Conservation (phyloP, 2,888 invertebrate species). For the Cheilosia soror region DNA sequence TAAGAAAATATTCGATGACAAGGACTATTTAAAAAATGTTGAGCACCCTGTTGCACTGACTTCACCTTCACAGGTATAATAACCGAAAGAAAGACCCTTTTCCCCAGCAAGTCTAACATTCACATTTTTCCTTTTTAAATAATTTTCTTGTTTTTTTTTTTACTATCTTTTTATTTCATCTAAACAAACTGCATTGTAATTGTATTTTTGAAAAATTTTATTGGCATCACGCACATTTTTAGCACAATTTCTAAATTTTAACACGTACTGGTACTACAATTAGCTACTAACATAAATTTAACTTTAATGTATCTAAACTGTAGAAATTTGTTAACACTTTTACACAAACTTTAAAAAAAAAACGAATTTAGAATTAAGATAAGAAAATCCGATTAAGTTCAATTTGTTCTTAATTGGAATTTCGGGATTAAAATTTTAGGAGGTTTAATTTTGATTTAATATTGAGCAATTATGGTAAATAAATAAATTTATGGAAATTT, state of each 20-base stretch:
- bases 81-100: conserved; percentile 42
- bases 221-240: conserved; percentile 58
- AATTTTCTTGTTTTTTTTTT: conserved; percentile 6
- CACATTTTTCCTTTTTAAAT: conserved; percentile 4
- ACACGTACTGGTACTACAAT: conserved; percentile 25
- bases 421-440: neutral
- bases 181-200: conserved; percentile 28
- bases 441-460: neutral
- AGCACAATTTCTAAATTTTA: conserved; percentile 42
- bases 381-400: too few species aligned
- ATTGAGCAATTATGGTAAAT: too few species aligned
- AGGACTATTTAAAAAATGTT: conserved; percentile 94
- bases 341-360: neutral
- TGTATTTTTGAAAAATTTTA: conserved; percentile 8
- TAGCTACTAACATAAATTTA: conserved; percentile 4
- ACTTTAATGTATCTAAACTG: neutral
- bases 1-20: conserved; percentile 96
- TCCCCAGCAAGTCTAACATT: conserved; percentile 21
- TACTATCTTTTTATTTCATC: neutral
- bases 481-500: too few species aligned
- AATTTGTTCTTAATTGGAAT: too few species aligned
- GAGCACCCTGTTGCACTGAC: conserved; percentile 85
- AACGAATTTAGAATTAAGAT: too few species aligned
- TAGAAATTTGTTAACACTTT: neutral
- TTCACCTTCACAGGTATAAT: conserved; percentile 85